Percentiles rank a stretch among this genome's conserved stretches.
These are phyloP conservation scores for Glareola pratincola DNA, from an alignment of 2,113 vertebrate genomes.

Conservation along the genomic window DNA sequence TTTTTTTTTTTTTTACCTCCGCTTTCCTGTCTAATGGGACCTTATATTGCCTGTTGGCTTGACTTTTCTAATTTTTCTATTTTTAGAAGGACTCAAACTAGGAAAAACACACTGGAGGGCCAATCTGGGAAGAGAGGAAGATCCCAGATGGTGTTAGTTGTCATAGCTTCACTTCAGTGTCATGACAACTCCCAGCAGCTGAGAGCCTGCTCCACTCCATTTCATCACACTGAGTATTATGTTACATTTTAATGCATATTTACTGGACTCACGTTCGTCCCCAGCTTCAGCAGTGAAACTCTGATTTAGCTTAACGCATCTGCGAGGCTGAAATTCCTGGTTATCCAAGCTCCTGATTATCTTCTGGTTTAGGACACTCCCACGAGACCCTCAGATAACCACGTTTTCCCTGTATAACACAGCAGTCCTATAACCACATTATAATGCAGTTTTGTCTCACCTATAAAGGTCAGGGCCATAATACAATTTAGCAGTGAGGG, in stretches of 20 bases:
- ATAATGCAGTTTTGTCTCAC: slow-evolving; percentile 59
- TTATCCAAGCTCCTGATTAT: slow-evolving; percentile 34
- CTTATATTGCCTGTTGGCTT: neutral
- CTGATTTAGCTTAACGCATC: neutral
- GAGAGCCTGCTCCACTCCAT: neutral
- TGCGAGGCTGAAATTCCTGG: neutral
- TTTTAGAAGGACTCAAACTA: slow-evolving; percentile 9
- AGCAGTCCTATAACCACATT: slow-evolving; percentile 44
- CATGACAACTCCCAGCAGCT: slow-evolving; percentile 22
- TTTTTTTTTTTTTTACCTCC: neutral
- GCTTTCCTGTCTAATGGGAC: neutral
- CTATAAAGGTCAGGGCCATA: slow-evolving; percentile 62
- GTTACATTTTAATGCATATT: neutral
- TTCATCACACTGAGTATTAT: neutral
- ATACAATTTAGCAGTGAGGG: slow-evolving; percentile 60
- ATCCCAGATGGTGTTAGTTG: slow-evolving; percentile 37
- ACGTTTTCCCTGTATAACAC: slow-evolving; percentile 45
- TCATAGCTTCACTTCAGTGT: neutral
- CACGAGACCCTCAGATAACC: slow-evolving; percentile 18
- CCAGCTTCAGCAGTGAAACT: neutral
- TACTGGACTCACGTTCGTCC: neutral
- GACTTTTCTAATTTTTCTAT: neutral
- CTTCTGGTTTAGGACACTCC: slow-evolving; percentile 22
- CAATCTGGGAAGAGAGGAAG: neutral
- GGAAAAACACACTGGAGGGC: neutral